Evolutionary conservation across 2,797 vertebrate genomes (phyloP), one percentile per base, ranked within the genome.

Genomic region (Myotis pilosus): DNA sequence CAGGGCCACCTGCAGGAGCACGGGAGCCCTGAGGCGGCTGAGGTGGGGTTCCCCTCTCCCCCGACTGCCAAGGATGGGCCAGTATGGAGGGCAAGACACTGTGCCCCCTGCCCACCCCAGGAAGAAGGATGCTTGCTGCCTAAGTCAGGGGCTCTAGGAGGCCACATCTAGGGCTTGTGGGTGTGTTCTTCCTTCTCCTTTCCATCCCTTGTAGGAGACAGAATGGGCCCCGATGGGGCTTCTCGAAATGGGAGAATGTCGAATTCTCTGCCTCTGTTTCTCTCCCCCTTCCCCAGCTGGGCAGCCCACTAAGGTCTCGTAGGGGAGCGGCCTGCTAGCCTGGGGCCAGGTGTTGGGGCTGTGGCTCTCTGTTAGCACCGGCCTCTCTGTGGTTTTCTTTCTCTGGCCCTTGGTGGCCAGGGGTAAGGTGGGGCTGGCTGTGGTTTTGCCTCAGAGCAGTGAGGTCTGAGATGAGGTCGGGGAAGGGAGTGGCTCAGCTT

Each of bases 361-460:
- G 7, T 20, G 66, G 8, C 25, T 55, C 30, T 64, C 36, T 36
- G n/a, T 66, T 4, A 5, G 30, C 4, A 0, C 0, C 5, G 7
- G 6, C 36, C 53, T 33, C 72, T 38, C 49, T 69, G 23, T 12
- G 55, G 13, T 15, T 57, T 30, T n/a, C 51, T 33, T 57, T 12
- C 71, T 38, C 75, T 36, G 33, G 78, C 28, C 38, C 25, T 80
- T 25, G 66, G 19, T 17, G 75, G 38, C 38, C 13, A 62, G 38
- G 68, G 30, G 15, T 2, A 13, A 72, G 8, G 20, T 20, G 38
- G 68, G 41, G 22, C 36, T 64, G 36, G 23, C 64, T 5, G 41
- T 20, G 33, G 19, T 41, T 44, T 88, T 17, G 36, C 51, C 41
- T 60, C 38, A 3, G 57, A 55, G 57, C 25, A 51, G 22, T 49